phyloP scores from a whole-genome alignment of 1,140 invertebrate genomes.

The Aphis gossypii region DNA sequence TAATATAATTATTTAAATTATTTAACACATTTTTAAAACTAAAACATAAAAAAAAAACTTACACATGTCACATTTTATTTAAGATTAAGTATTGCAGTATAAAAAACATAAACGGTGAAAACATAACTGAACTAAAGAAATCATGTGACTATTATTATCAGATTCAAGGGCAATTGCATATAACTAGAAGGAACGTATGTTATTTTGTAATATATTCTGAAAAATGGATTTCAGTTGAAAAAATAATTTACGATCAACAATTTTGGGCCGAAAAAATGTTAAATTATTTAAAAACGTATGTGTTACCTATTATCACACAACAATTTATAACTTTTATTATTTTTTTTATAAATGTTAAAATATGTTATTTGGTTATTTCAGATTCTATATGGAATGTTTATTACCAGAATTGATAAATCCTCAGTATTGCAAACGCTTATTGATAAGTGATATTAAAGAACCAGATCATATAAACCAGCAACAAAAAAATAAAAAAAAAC shows the following conservation, averaged over 20 bases:
- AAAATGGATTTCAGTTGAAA: conserved; percentile 33
- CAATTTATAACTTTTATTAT: not conserved
- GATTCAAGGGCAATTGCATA: conserved; percentile 10
- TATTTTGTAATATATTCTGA: conserved; percentile 23
- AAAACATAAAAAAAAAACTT: too few species aligned
- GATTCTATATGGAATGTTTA: conserved; percentile 41
- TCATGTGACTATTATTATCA: conserved; percentile 26
- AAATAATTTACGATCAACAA: not conserved
- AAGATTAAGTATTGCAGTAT: conserved; percentile 1
- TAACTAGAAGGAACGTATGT: not conserved
- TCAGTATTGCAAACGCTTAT: not conserved
- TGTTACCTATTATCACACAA: not conserved
- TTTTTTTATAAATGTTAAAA: not conserved
- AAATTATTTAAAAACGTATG: conserved; percentile 7
- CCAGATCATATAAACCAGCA: not conserved
- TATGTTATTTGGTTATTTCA: not conserved
- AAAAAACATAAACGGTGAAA: not conserved
- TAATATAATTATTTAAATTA: conserved; percentile 16
- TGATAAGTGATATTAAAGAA: not conserved
- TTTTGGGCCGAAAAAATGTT: conserved; percentile 18
- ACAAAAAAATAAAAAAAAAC: not conserved
- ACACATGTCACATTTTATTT: too few species aligned
- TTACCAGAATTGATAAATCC: conserved; percentile 9
- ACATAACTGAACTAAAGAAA: conserved; percentile 8
- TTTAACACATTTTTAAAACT: not conserved